Evolutionary conservation across 2,797 vertebrate species (phyloP).

Genomic region (Megalops cyprinoides): DNA sequence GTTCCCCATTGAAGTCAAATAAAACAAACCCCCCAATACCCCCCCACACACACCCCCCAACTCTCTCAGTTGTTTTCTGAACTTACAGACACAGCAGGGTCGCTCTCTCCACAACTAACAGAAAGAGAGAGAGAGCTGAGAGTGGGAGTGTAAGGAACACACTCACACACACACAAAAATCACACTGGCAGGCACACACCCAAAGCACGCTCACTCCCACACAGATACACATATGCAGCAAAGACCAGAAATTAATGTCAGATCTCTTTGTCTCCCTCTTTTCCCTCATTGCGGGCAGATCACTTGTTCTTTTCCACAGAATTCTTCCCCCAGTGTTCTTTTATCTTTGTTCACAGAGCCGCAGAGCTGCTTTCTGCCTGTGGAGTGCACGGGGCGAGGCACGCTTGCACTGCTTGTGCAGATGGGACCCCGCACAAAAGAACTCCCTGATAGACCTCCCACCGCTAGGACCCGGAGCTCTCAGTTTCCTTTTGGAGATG

Average conservation of each 20-base stretch:
- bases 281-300: not conserved
- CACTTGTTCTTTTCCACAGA: not conserved
- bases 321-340: slow-evolving; percentile 5
- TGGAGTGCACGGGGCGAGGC: not conserved
- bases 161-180: not conserved
- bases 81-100: slow-evolving; percentile 21
- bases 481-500: not conserved
- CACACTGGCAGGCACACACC: not conserved
- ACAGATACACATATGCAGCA: not conserved
- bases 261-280: not conserved
- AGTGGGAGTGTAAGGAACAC: not conserved
- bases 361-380: not conserved
- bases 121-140: not conserved
- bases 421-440: not conserved
- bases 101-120: slow-evolving; percentile 21
- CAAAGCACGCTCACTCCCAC: not conserved
- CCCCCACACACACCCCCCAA: slow-evolving; percentile 17
- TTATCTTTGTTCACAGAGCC: slow-evolving; percentile 17
- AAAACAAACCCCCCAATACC: slow-evolving; percentile 5
- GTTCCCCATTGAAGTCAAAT: slow-evolving; percentile 10
- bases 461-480: no score
- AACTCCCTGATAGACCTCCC: no score
- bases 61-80: slow-evolving; percentile 5
- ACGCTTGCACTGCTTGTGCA: slow-evolving; percentile 15
- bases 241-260: slow-evolving; percentile 29